Conservation (phyloP, 2,113 vertebrate species). For the Myanophis thanlyinensis region DNA sequence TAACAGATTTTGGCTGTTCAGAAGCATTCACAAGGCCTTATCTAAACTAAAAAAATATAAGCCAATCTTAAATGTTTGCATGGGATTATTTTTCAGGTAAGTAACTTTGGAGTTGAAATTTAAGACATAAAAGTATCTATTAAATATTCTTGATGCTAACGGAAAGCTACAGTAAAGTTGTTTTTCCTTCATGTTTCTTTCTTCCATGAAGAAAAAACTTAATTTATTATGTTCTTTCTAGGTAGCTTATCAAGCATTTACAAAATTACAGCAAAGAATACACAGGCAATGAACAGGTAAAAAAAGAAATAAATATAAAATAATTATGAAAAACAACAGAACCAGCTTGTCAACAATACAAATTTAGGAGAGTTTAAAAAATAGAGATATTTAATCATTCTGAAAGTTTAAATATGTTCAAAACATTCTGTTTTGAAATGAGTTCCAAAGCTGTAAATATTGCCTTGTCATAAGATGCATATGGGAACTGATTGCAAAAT, state of each 20-base stretch:
- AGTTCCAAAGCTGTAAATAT: background rate
- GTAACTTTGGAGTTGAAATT: background rate
- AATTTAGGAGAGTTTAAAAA: background rate
- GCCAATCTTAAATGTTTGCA: background rate
- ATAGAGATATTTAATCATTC: background rate
- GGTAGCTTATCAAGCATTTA: background rate
- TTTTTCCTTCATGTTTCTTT: background rate
- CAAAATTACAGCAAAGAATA: background rate
- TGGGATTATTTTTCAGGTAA: background rate
- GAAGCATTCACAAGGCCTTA: background rate
- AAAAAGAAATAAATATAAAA: background rate
- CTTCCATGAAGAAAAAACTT: background rate
- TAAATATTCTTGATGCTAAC: background rate
- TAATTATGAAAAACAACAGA: background rate
- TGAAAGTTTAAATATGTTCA: background rate
- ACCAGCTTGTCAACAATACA: background rate
- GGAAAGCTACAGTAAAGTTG: background rate
- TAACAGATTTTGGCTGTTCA: background rate
- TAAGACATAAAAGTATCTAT: background rate
- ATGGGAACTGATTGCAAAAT: background rate
- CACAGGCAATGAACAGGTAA: background rate
- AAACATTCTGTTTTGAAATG: background rate
- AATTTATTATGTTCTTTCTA: background rate
- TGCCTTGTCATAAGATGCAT: background rate
- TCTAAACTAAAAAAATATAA: background rate